These are phyloP conservation scores for Platysteira castanea DNA, from an alignment of 2,113 vertebrate genomes.

Conservation along the genomic window DNA sequence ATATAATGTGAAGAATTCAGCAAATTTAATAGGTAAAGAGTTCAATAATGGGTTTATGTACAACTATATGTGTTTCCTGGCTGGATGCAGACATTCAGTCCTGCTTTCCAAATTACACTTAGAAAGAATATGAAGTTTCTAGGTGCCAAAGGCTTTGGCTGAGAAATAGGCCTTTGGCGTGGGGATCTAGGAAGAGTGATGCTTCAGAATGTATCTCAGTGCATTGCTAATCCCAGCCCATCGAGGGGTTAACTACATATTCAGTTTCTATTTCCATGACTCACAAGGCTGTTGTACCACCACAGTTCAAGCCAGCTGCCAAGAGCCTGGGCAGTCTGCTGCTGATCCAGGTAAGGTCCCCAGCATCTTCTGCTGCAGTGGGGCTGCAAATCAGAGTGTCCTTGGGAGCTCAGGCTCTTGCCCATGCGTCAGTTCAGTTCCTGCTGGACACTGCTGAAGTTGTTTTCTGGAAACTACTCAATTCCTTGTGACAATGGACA, in stretches of 20 bases:
- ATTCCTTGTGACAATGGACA: background rate
- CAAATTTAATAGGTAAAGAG: background rate
- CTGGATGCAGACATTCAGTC: background rate
- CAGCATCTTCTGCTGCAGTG: accelerated
- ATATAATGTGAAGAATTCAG: background rate
- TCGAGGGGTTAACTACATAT: background rate
- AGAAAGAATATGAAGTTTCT: background rate
- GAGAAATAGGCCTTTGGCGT: background rate
- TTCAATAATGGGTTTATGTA: background rate
- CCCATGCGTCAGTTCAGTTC: background rate
- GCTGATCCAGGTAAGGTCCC: background rate
- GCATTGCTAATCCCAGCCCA: background rate
- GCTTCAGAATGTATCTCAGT: background rate
- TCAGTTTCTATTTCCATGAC: background rate
- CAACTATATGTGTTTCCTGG: background rate
- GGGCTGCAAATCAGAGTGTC: accelerated
- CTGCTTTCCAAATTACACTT: background rate
- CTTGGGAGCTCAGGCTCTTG: background rate
- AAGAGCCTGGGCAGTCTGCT: background rate
- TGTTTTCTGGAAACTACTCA: background rate
- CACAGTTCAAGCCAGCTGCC: background rate
- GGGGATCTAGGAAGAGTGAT: background rate
- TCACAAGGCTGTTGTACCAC: background rate
- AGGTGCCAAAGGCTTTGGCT: background rate
- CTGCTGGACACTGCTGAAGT: background rate